phyloP scores from a whole-genome alignment of 2,113 vertebrate species.

The Aythya baeri region DNA sequence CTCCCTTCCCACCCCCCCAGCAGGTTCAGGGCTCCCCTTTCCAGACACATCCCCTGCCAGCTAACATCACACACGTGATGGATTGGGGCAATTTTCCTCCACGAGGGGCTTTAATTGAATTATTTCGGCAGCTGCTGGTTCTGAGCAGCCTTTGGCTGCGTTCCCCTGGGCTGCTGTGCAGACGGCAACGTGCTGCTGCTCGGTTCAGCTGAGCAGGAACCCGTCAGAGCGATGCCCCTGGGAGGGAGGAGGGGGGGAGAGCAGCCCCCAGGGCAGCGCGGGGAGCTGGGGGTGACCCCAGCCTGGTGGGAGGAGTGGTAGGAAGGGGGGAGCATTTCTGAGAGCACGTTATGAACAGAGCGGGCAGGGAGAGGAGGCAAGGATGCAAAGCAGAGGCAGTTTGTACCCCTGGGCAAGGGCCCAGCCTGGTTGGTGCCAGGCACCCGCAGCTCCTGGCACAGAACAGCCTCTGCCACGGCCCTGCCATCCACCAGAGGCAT shows the following conservation, averaged over 20 bases:
- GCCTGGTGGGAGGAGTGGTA: too few relatives aligned
- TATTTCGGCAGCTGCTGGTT: neutral
- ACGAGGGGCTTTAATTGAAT: neutral
- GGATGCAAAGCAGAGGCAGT: neutral
- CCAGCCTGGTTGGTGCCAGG: accelerated
- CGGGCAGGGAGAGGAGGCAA: neutral
- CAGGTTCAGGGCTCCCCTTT: neutral
- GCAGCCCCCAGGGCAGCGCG: too few relatives aligned
- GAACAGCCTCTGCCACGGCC: neutral
- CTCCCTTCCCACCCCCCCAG: neutral
- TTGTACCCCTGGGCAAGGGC: neutral
- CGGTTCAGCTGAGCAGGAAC: neutral
- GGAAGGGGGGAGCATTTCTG: neutral
- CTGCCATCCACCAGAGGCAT: neutral
- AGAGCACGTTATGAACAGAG: accelerated
- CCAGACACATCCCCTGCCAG: neutral
- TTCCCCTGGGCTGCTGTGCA: neutral
- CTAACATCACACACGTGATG: neutral
- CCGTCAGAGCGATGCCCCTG: neutral
- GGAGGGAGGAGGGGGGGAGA: too few relatives aligned
- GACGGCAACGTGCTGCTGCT: neutral
- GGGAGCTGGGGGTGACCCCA: neutral
- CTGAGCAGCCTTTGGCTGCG: neutral
- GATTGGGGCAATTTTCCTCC: neutral
- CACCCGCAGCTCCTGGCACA: accelerated